These are phyloP conservation scores for Diadophis punctatus DNA, from an alignment of 2,113 vertebrate genomes.

Conservation along the genomic window DNA sequence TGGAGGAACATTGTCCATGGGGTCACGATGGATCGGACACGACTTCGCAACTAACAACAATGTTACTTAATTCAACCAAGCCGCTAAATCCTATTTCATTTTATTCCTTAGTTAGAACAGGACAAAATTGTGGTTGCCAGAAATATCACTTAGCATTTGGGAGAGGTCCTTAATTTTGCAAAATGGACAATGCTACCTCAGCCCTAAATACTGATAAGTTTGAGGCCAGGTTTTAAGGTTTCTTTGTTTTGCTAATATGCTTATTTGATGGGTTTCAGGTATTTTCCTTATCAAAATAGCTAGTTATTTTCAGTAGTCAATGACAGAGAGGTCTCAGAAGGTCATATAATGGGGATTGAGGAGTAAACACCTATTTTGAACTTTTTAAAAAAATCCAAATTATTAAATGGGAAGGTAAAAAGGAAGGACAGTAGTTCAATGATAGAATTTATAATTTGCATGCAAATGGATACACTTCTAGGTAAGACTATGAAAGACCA, in stretches of 20 bases:
- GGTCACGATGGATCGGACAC: no score
- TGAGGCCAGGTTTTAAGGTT: neutral
- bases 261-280: neutral
- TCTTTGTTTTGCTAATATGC: neutral
- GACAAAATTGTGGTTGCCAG: neutral
- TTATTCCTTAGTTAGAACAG: neutral
- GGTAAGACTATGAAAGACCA: neutral
- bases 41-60: no score
- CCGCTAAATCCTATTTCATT: neutral
- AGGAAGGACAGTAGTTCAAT: neutral
- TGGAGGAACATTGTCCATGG: no score
- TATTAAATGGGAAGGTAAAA: neutral
- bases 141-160: neutral
- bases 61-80: neutral
- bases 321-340: neutral
- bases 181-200: neutral
- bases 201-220: neutral
- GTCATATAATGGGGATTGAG: neutral
- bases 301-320: neutral
- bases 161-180: neutral
- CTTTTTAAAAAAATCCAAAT: neutral
- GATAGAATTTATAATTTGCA: neutral
- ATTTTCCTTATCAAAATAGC: neutral
- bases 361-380: neutral
- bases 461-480: neutral